phyloP scores from a whole-genome alignment of 1,140 invertebrate species.

The Condylostylus longicornis region DNA sequence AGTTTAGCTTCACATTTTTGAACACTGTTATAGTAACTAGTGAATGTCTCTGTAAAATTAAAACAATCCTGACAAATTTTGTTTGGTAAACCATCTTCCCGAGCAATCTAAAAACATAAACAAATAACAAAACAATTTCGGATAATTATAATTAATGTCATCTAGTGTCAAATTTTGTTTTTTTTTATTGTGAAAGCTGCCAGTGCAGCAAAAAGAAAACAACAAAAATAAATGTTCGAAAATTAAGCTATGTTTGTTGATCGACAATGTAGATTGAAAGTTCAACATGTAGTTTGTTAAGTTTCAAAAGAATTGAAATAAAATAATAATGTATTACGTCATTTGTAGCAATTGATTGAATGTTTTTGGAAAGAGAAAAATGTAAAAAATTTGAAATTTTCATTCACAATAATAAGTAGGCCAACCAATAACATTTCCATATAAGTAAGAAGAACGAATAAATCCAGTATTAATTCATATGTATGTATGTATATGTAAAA shows the following conservation, averaged over 20 bases:
- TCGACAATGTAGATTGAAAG: too few relatives aligned
- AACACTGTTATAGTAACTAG: conserved; percentile 39
- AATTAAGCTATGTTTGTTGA: too few relatives aligned
- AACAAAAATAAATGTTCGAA: too few relatives aligned
- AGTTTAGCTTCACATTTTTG: conserved; percentile 39
- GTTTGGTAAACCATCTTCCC: conserved; percentile 40
- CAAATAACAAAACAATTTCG: background rate
- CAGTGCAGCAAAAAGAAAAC: background rate
- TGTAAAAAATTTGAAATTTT: background rate
- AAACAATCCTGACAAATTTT: conserved; percentile 44
- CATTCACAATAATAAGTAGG: background rate
- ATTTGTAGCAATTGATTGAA: background rate
- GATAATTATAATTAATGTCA: background rate
- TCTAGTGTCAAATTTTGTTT: background rate
- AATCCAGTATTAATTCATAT: background rate
- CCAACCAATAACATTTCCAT: background rate
- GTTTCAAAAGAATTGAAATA: too few relatives aligned
- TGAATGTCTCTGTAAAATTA: conserved; percentile 41
- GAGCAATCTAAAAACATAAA: conserved; percentile 21
- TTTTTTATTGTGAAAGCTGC: background rate
- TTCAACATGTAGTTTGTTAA: too few relatives aligned
- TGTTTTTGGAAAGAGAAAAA: too few relatives aligned
- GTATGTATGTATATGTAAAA: too few relatives aligned
- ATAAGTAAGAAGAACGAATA: background rate
- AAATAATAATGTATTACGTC: too few relatives aligned